Percentiles rank a stretch among this genome's conserved stretches.
These are phyloP conservation scores for Mormyrus hasselquistii DNA, from an alignment of 2,797 vertebrate species.

Conservation along the genomic window DNA sequence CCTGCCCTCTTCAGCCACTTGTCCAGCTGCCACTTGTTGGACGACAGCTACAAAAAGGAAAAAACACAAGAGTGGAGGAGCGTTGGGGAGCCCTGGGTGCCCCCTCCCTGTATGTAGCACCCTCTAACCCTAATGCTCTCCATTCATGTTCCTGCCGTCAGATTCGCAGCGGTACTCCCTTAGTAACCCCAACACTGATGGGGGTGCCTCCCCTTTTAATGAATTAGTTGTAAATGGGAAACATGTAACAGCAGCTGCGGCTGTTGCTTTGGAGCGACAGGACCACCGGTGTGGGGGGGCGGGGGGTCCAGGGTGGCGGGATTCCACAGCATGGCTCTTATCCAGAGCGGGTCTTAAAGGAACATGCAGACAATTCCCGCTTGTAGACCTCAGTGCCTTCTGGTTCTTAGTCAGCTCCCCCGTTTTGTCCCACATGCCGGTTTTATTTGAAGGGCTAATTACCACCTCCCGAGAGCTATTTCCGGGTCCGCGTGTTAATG, in stretches of 20 bases:
- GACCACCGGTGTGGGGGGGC: not conserved
- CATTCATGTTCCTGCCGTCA: not conserved
- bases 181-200: not conserved
- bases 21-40: constrained; percentile 93
- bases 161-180: not conserved
- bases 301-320: not conserved
- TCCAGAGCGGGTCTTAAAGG: not conserved
- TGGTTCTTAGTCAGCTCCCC: not conserved
- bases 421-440: not conserved
- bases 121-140: not conserved
- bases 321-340: not conserved
- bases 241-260: not conserved
- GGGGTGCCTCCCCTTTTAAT: not conserved
- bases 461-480: not conserved
- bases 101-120: not conserved
- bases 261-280: not conserved
- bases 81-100: not conserved
- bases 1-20: constrained; percentile 89
- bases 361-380: not conserved
- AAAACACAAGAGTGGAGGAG: not conserved
- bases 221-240: not conserved
- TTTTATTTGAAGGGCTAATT: not conserved
- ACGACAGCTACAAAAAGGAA: not conserved
- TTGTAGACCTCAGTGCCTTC: not conserved
- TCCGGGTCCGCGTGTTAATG: not conserved